Percentiles rank a stretch among this genome's conserved stretches.
These are phyloP conservation scores for Thalassoma bifasciatum DNA, from an alignment of 2,113 vertebrate genomes.

Conservation along the genomic window DNA sequence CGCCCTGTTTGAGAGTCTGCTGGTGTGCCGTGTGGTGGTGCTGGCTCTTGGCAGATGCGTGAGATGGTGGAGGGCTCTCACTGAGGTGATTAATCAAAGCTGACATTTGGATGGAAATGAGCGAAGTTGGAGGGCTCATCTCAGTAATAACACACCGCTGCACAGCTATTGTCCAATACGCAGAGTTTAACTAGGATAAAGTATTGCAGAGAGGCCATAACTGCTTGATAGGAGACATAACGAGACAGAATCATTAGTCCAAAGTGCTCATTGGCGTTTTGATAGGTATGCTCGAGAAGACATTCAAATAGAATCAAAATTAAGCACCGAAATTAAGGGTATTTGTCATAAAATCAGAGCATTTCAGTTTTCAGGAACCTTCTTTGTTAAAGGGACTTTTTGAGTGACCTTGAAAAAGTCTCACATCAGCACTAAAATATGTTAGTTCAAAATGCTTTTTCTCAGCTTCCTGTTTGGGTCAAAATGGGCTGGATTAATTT, in stretches of 20 bases:
- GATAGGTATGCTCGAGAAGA: constrained; percentile 18
- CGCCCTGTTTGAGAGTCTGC: constrained; percentile 53
- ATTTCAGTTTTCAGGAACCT: not conserved
- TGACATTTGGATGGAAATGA: constrained; percentile 78
- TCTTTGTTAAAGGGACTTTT: too few relatives aligned
- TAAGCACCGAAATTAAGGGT: not conserved
- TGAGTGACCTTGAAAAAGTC: too few relatives aligned
- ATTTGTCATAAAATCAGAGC: not conserved
- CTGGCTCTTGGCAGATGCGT: constrained; percentile 63
- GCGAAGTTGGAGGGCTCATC: constrained; percentile 64
- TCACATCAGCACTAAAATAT: too few relatives aligned
- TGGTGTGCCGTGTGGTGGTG: constrained; percentile 38
- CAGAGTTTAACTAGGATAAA: constrained; percentile 40
- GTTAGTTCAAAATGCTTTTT: too few relatives aligned
- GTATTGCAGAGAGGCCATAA: constrained; percentile 26
- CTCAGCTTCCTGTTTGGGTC: too few relatives aligned
- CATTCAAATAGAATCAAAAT: constrained; percentile 18
- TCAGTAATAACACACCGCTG: constrained; percentile 59
- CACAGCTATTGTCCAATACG: constrained; percentile 57
- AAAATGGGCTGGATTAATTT: too few relatives aligned
- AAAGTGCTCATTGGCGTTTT: constrained; percentile 26
- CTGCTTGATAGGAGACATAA: constrained; percentile 27
- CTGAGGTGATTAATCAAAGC: constrained; percentile 79
- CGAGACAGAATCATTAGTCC: constrained; percentile 43
- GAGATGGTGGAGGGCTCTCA: constrained; percentile 65